Evolutionary conservation across 2,888 invertebrate genomes (phyloP).

Genomic region (Eilema caniola): DNA sequence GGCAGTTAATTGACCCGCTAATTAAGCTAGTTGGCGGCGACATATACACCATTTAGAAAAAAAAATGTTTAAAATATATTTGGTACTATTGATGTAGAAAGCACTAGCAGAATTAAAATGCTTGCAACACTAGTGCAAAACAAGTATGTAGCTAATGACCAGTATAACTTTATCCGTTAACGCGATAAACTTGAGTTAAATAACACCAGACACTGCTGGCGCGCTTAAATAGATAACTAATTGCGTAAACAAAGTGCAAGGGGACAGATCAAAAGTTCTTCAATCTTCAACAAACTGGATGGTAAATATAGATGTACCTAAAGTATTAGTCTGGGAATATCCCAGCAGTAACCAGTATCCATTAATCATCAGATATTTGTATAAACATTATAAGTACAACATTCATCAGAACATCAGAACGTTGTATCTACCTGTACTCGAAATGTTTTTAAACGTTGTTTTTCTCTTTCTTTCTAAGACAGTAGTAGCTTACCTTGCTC

Average conservation of each 20-base stretch:
- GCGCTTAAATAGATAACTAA: slow-evolving; percentile 50
- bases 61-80: too few relatives aligned
- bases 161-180: slow-evolving; percentile 39
- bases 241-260: slow-evolving; percentile 44
- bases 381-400: neutral
- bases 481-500: too few relatives aligned
- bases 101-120: neutral
- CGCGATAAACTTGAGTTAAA: slow-evolving; percentile 43
- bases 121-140: slow-evolving; percentile 31
- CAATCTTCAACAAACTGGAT: slow-evolving; percentile 31
- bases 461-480: too few relatives aligned
- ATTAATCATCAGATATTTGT: slow-evolving; percentile 24
- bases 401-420: too few relatives aligned
- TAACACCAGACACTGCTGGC: slow-evolving; percentile 36
- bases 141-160: slow-evolving; percentile 28
- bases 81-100: too few relatives aligned
- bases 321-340: slow-evolving; percentile 45
- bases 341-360: slow-evolving; percentile 21
- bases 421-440: too few relatives aligned
- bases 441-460: too few relatives aligned
- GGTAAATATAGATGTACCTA: slow-evolving; percentile 18
- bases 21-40: too few relatives aligned
- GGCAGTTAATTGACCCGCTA: too few relatives aligned
- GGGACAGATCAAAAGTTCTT: slow-evolving; percentile 49
- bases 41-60: too few relatives aligned